Percentiles rank a stretch among this genome's conserved stretches.
Conservation (phyloP, 2,797 vertebrate species). For the Eleutherodactylus coqui region DNA sequence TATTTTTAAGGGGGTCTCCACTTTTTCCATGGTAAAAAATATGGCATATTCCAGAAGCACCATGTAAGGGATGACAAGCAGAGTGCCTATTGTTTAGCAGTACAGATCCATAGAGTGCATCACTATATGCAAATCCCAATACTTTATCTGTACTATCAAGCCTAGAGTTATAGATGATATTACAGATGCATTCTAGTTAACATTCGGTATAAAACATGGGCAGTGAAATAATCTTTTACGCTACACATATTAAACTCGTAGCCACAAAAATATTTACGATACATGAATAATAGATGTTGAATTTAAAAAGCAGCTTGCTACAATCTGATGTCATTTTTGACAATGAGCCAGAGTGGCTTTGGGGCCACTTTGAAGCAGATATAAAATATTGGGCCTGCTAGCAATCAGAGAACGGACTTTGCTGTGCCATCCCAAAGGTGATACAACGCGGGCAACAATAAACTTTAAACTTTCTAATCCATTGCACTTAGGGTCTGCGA, state of each 20-base stretch:
- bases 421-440: conserved; percentile 74
- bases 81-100: background rate
- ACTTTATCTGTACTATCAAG: background rate
- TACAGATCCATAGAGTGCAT: too few species aligned
- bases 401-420: conserved; percentile 74
- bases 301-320: conserved; percentile 85
- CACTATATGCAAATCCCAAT: background rate
- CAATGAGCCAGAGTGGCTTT: conserved; percentile 88
- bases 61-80: background rate
- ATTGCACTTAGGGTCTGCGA: conserved; percentile 44
- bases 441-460: conserved; percentile 70
- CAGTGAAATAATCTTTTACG: background rate
- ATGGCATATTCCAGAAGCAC: background rate
- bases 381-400: conserved; percentile 81
- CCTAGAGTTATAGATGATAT: background rate
- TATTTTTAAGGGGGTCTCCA: background rate
- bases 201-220: background rate
- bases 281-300: conserved; percentile 85
- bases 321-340: conserved; percentile 94
- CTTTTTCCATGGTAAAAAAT: too few species aligned
- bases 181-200: background rate
- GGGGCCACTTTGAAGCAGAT: conserved; percentile 83
- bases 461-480: conserved; percentile 56
- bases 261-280: conserved; percentile 78
- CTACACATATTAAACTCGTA: conserved; percentile 15